Conservation (phyloP, 1,140 invertebrate species). For the Neodiprion fabricii region DNA sequence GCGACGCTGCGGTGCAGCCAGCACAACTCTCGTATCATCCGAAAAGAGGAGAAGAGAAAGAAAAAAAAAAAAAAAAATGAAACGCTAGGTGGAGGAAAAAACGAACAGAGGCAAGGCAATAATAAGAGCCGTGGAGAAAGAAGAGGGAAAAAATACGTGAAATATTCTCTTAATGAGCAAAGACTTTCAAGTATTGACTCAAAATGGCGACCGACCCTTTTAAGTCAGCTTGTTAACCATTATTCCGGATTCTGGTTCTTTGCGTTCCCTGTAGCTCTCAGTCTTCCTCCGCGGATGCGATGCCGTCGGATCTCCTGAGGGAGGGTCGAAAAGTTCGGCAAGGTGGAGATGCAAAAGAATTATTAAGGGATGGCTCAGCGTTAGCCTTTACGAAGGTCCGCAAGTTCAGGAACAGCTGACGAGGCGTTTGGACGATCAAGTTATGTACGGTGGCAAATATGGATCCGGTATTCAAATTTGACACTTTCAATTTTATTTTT, state of each 20-base stretch:
- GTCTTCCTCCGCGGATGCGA: not conserved
- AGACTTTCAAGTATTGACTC: conserved; percentile 62
- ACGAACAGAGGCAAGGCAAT: conserved; percentile 8
- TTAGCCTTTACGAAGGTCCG: conserved; percentile 14
- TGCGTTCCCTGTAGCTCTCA: conserved; percentile 23
- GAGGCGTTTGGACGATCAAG: too few relatives aligned
- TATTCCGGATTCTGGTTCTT: conserved; percentile 42
- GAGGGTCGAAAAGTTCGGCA: conserved; percentile 19
- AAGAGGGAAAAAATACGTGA: conserved; percentile 44
- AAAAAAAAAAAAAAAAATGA: conserved; percentile 17
- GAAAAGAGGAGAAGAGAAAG: not conserved
- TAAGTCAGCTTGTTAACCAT: conserved; percentile 61
- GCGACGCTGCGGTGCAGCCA: not conserved
- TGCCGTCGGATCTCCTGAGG: conserved; percentile 14
- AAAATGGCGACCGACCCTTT: conserved; percentile 58
- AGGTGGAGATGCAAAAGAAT: conserved; percentile 29
- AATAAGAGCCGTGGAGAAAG: conserved; percentile 23
- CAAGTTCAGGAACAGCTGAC: too few relatives aligned
- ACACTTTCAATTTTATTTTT: too few relatives aligned
- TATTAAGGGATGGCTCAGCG: conserved; percentile 25
- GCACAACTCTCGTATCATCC: conserved; percentile 20
- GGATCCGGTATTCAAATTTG: too few relatives aligned
- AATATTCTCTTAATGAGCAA: conserved; percentile 61
- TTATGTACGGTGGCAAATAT: too few relatives aligned
- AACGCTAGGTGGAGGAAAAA: conserved; percentile 18